phyloP scores from a whole-genome alignment of 2,888 invertebrate genomes.

The Hipparchia sbordonii region DNA sequence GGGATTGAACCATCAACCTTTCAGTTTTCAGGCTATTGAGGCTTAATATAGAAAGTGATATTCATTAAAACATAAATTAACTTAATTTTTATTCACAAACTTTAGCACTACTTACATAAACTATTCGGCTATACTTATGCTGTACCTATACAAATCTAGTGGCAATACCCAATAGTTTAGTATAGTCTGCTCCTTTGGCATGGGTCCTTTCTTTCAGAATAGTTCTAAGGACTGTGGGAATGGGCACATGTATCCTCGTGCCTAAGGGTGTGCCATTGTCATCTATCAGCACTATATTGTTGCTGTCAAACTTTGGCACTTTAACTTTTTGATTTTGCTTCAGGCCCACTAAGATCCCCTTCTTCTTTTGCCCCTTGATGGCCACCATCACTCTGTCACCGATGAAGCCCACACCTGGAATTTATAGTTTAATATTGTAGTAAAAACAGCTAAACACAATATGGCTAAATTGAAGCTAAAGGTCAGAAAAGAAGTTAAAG shows the following conservation, averaged over 20 bases:
- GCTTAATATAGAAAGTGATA: background rate
- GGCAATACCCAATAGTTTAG: slow-evolving; percentile 95
- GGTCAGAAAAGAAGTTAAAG: too few relatives aligned
- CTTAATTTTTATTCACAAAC: slow-evolving; percentile 30
- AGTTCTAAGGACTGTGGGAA: slow-evolving; percentile 94
- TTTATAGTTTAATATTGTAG: background rate
- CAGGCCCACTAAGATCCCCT: slow-evolving; percentile 90
- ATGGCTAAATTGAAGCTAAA: too few relatives aligned
- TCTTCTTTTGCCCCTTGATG: slow-evolving; percentile 97
- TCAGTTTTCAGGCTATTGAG: too few relatives aligned
- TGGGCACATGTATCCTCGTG: slow-evolving; percentile 96
- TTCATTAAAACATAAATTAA: slow-evolving; percentile 20
- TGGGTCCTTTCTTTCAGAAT: slow-evolving; percentile 91
- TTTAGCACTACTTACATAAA: slow-evolving; percentile 24
- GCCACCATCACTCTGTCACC: slow-evolving; percentile 96
- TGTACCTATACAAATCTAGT: slow-evolving; percentile 89
- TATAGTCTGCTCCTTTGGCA: slow-evolving; percentile 94
- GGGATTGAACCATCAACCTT: too few relatives aligned
- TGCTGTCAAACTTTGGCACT: slow-evolving; percentile 96
- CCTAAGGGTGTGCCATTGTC: slow-evolving; percentile 97
- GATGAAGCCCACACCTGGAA: slow-evolving; percentile 75
- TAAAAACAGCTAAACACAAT: too few relatives aligned
- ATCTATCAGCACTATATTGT: slow-evolving; percentile 97
- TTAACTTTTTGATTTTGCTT: slow-evolving; percentile 91
- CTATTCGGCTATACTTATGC: background rate